phyloP scores from a whole-genome alignment of 2,888 invertebrate species.

The Ichneumoninae sp. region DNA sequence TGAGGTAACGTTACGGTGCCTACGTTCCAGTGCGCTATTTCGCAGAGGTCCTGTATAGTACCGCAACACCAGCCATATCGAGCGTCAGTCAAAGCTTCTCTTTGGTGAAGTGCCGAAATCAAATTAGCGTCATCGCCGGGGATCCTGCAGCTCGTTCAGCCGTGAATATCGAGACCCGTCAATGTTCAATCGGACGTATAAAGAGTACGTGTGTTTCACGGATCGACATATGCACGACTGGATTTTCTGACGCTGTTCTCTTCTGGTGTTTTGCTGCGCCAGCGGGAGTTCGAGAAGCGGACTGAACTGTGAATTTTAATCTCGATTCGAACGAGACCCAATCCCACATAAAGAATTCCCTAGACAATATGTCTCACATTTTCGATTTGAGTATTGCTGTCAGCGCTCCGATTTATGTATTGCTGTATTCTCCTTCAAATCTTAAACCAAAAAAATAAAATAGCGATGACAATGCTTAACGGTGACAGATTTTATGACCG shows the following conservation, averaged over 20 bases:
- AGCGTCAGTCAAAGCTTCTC: slow-evolving; percentile 67
- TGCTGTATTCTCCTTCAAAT: neutral
- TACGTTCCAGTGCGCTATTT: slow-evolving; percentile 7
- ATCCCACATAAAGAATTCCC: neutral
- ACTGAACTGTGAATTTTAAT: slow-evolving; percentile 12
- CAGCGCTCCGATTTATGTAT: neutral
- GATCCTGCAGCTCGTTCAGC: slow-evolving; percentile 65
- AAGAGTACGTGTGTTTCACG: slow-evolving; percentile 7
- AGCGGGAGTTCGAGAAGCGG: slow-evolving; percentile 14
- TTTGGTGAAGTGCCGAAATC: slow-evolving; percentile 66
- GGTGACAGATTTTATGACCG: no score
- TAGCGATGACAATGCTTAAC: no score
- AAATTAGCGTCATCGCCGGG: slow-evolving; percentile 68
- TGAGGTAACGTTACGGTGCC: slow-evolving; percentile 5
- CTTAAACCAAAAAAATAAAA: neutral
- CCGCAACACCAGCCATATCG: slow-evolving; percentile 31
- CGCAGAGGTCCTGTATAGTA: slow-evolving; percentile 5
- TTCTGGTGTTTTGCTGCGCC: slow-evolving; percentile 29
- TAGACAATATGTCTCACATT: neutral
- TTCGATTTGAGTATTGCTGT: neutral
- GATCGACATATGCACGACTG: slow-evolving; percentile 23
- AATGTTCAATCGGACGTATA: slow-evolving; percentile 29
- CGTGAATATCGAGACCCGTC: slow-evolving; percentile 63
- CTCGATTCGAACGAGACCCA: neutral
- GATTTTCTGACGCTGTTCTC: neutral